Percentiles rank a stretch among this genome's conserved stretches.
These are phyloP conservation scores for Lasioglossum morio DNA, from an alignment of 2,888 invertebrate species.

Conservation along the genomic window DNA sequence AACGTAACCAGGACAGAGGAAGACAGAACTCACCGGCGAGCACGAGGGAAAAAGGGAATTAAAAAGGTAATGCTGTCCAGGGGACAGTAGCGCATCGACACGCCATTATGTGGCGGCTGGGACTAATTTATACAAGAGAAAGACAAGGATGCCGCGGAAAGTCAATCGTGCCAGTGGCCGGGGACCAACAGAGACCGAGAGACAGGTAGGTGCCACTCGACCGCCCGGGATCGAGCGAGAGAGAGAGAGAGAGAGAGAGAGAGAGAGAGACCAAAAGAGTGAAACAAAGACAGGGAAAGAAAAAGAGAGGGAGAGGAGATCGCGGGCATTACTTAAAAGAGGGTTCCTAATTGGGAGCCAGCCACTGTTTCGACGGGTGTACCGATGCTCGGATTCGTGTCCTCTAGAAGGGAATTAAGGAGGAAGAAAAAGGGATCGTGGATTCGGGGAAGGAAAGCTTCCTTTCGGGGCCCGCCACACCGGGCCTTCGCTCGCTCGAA, in stretches of 20 bases:
- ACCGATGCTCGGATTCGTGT: conserved; percentile 72
- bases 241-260: conserved; percentile 22
- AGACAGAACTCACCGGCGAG: conserved; percentile 23
- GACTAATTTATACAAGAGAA: conserved; percentile 85
- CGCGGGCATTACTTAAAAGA: conserved; percentile 78
- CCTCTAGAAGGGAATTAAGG: conserved; percentile 57
- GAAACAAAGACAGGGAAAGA: conserved; percentile 22
- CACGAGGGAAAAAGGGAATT: conserved; percentile 55
- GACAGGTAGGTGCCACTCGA: conserved; percentile 37
- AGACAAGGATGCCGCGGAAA: conserved; percentile 81
- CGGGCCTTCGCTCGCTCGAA: conserved; percentile 15
- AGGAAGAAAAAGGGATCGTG: conserved; percentile 49
- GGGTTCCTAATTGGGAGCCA: conserved; percentile 83
- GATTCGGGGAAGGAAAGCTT: conserved; percentile 61
- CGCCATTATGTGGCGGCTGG: conserved; percentile 84
- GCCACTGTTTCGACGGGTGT: conserved; percentile 81
- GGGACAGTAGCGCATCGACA: conserved; percentile 84
- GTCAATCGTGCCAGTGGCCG: conserved; percentile 70
- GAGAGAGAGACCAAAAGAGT: neutral
- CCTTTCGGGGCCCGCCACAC: conserved; percentile 15
- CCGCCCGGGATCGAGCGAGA: conserved; percentile 16
- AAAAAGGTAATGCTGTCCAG: conserved; percentile 66
- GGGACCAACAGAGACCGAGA: conserved; percentile 30
- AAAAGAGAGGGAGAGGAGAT: conserved; percentile 54
- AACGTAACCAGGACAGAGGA: conserved; percentile 7